Evolutionary conservation across 2,888 invertebrate species (phyloP), one percentile per base, ranked within the genome.

Genomic region (Clanis bilineata): DNA sequence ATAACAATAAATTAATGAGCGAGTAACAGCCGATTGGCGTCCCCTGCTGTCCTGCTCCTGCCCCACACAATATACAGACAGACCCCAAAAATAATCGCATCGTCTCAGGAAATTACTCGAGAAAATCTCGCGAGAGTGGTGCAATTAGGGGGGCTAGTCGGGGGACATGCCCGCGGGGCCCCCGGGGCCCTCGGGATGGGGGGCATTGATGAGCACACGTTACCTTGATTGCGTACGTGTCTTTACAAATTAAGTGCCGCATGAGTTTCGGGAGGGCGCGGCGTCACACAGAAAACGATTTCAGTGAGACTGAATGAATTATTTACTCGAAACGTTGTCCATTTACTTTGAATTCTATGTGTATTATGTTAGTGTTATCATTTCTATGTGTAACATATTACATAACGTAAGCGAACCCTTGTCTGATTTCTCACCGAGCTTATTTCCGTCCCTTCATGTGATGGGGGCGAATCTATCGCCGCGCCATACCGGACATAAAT

Each of bases 171-270:
- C 12, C 43, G 18, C 28, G 12, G 28, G 18, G 32, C 22, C 9
- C 15, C n/a, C 39, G 39, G 39, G 56, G 41, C 18, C 57, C 32
- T 18, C 32, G 44, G 43, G 43, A 57, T 22, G 45, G 57, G 45
- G 22, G 36, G 44, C 45, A 57, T 44, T 45, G 45, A 45, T 28
- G 23, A 28, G 38, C 10, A 57, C 36, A n/a, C 45, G 45, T 36
- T 57, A 15, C 36, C 45, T 18, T 47, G 36, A 57, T 57, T 47
- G 38, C 23, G 45, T 38, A 38, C 45, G 38, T 47, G 45, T 57
- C 57, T 57, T 45, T 57, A 57, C 45, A 57, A 47, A 57, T 57
- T 57, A 57, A 51, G 51, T 51, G 51, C n/a, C 32, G 28, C 51
- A 15, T 51, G 51, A 32, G 32, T 18, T 18, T 10, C 3, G 12